These are phyloP conservation scores for Artemia franciscana DNA, from an alignment of 1,140 invertebrate genomes.

Conservation along the genomic window DNA sequence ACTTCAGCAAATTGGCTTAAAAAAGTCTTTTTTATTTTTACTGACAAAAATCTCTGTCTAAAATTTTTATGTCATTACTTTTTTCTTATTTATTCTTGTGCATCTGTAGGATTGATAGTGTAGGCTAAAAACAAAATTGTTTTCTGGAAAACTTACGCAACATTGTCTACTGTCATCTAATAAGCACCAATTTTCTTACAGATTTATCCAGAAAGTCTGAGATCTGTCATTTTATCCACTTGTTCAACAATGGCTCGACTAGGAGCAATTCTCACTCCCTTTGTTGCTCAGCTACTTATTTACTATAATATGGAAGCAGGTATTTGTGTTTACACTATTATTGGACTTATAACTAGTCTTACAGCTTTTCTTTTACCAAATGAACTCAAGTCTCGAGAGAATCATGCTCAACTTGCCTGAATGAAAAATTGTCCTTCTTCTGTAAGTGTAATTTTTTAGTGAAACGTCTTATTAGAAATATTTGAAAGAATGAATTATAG, in stretches of 20 bases:
- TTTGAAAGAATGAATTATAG: too few relatives aligned
- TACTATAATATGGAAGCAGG: background rate
- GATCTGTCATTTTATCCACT: conserved; percentile 64
- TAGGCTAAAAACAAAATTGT: background rate
- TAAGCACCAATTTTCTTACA: too few relatives aligned
- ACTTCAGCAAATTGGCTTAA: too few relatives aligned
- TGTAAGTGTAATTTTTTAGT: too few relatives aligned
- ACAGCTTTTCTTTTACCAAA: background rate
- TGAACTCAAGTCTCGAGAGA: background rate
- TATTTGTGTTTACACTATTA: background rate
- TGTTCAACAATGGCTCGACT: conserved; percentile 72
- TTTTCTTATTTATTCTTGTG: too few relatives aligned
- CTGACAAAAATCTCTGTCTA: too few relatives aligned
- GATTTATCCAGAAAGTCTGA: conserved; percentile 65
- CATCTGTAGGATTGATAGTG: background rate
- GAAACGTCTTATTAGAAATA: too few relatives aligned
- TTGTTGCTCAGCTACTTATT: conserved; percentile 55
- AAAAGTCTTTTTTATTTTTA: background rate
- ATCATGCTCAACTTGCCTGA: background rate
- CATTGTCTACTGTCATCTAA: too few relatives aligned
- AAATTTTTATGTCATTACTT: too few relatives aligned
- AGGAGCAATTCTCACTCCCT: conserved; percentile 77
- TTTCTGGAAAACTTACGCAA: background rate
- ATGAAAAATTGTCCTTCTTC: background rate
- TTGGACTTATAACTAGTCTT: background rate